Base-by-base conservation (phyloP, 2,888 invertebrate species). In the Lymantria monacha region DNA sequence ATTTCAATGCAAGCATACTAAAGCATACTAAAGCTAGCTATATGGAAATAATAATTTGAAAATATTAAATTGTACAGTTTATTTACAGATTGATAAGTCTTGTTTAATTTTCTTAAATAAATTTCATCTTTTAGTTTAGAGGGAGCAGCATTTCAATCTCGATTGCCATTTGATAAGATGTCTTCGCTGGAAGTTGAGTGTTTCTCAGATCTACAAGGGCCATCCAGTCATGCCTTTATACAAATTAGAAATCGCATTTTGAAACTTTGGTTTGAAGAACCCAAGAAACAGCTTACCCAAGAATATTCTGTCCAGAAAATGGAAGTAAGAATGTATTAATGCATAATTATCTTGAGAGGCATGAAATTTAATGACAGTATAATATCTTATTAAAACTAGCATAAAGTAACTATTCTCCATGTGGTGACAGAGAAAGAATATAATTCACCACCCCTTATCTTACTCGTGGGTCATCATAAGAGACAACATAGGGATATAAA, bases 181-280 rank as follows among this genome's bases (percentile, higher is more conserved):
- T 98, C 98, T 8, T 96, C 97, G 0, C 94, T 96, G 36, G 99
- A 99, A 92, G 97, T 97, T 0, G 96, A 97, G 46, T 97, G 97
- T 77, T 99, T 99, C 83, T 96, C 97, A 2, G 99, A 99, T 77
- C 94, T 99, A 15, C 95, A 96, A 48, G 95, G 95, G 57, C 94
- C 96, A 11, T 95, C 96, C 0, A 94, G 96, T 38, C 96, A 97
- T 82, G 95, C 98, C 15, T 99, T 98, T 82, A 92, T 98, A 13
- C 97, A 98, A 79, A 95, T 98, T 58, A 93, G 99, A 55, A 99
- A 99, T 80, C 93, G 97, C 61, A 91, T 98, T 59, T 86, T 99
- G 15, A 98, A 98, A 87, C 92, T 98, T 82, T 99, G 99, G 99
- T 93, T 99, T 57, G 97, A 97, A 72, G 97, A 98, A 88, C 98